These are phyloP conservation scores for Andrena fulva DNA, from an alignment of 2,888 invertebrate species.

Conservation along the genomic window DNA sequence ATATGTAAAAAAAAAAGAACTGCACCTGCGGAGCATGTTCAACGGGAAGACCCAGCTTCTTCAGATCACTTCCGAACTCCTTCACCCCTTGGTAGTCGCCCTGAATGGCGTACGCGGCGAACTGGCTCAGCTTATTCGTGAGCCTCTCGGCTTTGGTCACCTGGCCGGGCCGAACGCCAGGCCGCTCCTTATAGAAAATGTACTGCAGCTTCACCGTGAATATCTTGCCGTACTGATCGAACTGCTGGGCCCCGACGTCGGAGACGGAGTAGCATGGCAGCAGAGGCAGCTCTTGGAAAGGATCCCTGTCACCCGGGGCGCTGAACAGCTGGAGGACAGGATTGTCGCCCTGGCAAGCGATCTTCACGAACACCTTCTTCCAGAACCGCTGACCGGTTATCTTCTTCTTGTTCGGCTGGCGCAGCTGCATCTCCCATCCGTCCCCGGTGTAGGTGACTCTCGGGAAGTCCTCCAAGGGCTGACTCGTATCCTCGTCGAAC, in stretches of 20 bases:
- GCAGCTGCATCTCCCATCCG: constrained; percentile 98
- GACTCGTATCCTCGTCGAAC: constrained; percentile 96
- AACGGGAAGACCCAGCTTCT: constrained; percentile 96
- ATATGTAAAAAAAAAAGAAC: not conserved
- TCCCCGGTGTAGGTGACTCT: constrained; percentile 91
- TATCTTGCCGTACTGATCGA: constrained; percentile 99
- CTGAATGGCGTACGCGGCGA: constrained; percentile 97
- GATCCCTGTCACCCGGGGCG: constrained; percentile 93
- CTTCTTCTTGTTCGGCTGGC: constrained; percentile 98
- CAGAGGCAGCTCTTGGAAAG: constrained; percentile 97
- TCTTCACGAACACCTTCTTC: constrained; percentile 97
- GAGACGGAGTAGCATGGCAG: constrained; percentile 98
- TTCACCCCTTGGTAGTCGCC: constrained; percentile 97
- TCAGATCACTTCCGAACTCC: constrained; percentile 96
- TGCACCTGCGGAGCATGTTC: constrained; percentile 98
- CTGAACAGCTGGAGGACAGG: constrained; percentile 95
- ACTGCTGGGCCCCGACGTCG: constrained; percentile 98
- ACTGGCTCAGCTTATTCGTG: constrained; percentile 95
- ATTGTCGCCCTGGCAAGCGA: constrained; percentile 92
- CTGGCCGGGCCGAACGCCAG: constrained; percentile 97
- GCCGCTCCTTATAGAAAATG: constrained; percentile 98
- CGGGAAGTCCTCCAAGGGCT: constrained; percentile 96
- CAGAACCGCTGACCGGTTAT: constrained; percentile 97
- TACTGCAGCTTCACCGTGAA: constrained; percentile 99
- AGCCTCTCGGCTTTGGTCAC: constrained; percentile 97